These are phyloP conservation scores for Melikaiella ostensackeni DNA, from an alignment of 2,888 invertebrate species.

Conservation along the genomic window DNA sequence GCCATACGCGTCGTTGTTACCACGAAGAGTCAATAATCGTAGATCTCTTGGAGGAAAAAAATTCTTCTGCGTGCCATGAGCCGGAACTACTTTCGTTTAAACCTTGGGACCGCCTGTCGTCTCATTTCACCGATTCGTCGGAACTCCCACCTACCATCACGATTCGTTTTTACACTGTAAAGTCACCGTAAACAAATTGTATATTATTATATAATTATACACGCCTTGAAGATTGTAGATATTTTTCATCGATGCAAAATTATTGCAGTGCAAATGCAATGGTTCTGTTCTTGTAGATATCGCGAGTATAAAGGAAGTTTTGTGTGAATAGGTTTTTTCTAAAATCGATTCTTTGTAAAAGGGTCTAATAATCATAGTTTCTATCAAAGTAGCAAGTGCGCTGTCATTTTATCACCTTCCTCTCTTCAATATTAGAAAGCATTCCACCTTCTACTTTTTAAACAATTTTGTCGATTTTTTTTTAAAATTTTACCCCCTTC, in stretches of 20 bases:
- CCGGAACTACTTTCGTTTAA: conserved; percentile 46
- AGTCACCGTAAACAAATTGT: conserved; percentile 67
- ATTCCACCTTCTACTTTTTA: background rate
- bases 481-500: no score
- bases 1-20: conserved; percentile 56
- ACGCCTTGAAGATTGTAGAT: conserved; percentile 68
- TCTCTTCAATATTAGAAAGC: background rate
- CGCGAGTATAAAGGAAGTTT: conserved; percentile 73
- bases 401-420: conserved; percentile 42
- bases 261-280: conserved; percentile 75
- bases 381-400: conserved; percentile 70
- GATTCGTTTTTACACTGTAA: conserved; percentile 69
- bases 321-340: conserved; percentile 78
- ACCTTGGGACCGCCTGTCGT: conserved; percentile 40
- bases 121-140: conserved; percentile 45
- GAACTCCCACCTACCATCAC: conserved; percentile 50
- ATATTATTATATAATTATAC: conserved; percentile 62
- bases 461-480: no score
- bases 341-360: conserved; percentile 78
- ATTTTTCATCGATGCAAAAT: conserved; percentile 70
- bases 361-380: conserved; percentile 79
- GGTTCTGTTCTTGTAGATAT: conserved; percentile 77
- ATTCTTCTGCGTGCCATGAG: conserved; percentile 52
- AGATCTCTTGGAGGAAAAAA: conserved; percentile 24
- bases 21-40: conserved; percentile 47